Percentiles rank a stretch among this genome's conserved stretches.
These are phyloP conservation scores for Anarrhichthys ocellatus DNA, from an alignment of 2,113 vertebrate genomes.

Conservation along the genomic window DNA sequence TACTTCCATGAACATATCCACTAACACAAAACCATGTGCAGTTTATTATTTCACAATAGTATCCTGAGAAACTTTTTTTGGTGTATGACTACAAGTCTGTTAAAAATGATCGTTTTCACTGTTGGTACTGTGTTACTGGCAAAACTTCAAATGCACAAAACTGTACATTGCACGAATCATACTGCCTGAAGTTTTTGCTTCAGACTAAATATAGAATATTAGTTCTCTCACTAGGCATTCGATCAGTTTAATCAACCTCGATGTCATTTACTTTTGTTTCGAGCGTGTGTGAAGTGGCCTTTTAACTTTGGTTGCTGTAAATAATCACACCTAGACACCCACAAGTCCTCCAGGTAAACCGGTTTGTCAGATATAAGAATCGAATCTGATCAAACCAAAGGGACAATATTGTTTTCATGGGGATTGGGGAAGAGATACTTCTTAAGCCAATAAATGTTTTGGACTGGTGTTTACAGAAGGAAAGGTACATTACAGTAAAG, in stretches of 20 bases:
- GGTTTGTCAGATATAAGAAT: neutral
- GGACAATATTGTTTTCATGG: neutral
- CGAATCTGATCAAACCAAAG: neutral
- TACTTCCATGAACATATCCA: conserved; percentile 70
- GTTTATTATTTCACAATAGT: conserved; percentile 53
- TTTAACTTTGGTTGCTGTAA: neutral
- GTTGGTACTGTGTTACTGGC: neutral
- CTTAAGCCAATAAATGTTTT: neutral
- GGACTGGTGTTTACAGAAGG: conserved; percentile 9
- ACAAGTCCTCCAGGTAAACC: neutral
- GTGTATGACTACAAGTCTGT: neutral
- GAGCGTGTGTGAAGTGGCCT: neutral
- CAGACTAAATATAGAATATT: conserved; percentile 18
- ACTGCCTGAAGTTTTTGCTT: conserved; percentile 1
- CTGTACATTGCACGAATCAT: neutral
- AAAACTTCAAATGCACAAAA: neutral
- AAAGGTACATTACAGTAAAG: conserved; percentile 8
- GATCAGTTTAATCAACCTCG: neutral
- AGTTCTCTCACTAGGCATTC: neutral
- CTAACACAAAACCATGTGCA: conserved; percentile 48
- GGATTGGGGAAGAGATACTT: neutral
- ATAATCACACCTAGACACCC: conserved; percentile 1
- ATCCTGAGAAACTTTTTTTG: conserved; percentile 25
- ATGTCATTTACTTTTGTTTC: neutral
- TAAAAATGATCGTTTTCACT: conserved; percentile 1